phyloP scores from a whole-genome alignment of 1,140 invertebrate species.

The Apis laboriosa region DNA sequence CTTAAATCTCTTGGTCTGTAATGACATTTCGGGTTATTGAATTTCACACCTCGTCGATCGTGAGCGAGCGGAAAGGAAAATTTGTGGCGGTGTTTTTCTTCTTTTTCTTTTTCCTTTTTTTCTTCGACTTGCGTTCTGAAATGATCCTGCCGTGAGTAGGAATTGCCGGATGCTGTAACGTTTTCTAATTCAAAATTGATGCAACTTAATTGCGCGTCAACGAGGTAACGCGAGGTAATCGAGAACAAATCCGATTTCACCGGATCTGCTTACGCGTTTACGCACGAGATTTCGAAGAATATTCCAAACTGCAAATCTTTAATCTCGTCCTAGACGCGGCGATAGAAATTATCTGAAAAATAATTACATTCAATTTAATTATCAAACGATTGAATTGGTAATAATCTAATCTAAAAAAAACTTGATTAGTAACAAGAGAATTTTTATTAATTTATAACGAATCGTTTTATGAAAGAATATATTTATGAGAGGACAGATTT shows the following conservation, averaged over 20 bases:
- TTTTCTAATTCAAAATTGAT: slow-evolving; percentile 27
- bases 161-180: neutral
- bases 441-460: too few species aligned
- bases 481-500: too few species aligned
- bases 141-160: neutral
- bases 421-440: too few species aligned
- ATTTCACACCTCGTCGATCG: neutral
- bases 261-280: slow-evolving; percentile 25
- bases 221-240: slow-evolving; percentile 30
- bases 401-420: too few species aligned
- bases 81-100: neutral
- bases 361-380: neutral
- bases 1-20: neutral
- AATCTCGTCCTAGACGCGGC: neutral
- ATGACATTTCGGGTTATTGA: neutral
- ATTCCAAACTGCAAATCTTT: neutral
- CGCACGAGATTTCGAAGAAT: neutral
- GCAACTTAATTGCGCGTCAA: slow-evolving; percentile 29
- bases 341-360: neutral
- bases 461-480: too few species aligned
- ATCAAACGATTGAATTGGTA: too few species aligned
- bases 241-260: slow-evolving; percentile 40
- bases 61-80: neutral
- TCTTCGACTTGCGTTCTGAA: neutral
- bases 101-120: too few species aligned